phyloP scores from a whole-genome alignment of 35 echinoderm and acorn worm genomes.

The Hemicentrotus pulcherrimus region DNA sequence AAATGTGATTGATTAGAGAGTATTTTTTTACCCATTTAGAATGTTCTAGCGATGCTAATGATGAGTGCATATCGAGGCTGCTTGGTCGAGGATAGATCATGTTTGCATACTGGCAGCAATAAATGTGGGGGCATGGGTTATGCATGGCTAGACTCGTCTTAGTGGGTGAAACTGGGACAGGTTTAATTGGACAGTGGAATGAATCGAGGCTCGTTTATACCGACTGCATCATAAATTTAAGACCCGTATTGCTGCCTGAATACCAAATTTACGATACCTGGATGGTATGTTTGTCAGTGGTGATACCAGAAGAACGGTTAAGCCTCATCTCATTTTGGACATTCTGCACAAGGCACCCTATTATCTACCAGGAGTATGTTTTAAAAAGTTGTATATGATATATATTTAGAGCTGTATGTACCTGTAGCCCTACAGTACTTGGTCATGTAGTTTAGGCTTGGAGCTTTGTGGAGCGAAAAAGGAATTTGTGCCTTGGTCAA shows the following conservation, averaged over 20 bases:
- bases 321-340: background rate
- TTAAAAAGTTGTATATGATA: no score
- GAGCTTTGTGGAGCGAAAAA: no score
- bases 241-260: conserved; percentile 1
- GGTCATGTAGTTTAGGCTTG: no score
- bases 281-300: background rate
- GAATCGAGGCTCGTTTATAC: background rate
- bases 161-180: background rate
- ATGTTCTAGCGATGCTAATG: background rate
- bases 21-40: background rate
- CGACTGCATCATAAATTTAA: background rate
- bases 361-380: no score
- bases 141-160: background rate
- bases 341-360: no score
- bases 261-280: conserved; percentile 18
- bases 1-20: no score
- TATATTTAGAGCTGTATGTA: no score
- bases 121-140: background rate
- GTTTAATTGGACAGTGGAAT: background rate
- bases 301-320: background rate
- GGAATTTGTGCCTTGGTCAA: no score
- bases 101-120: background rate
- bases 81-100: background rate
- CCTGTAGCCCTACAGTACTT: no score
- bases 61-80: background rate